Conservation (phyloP, 2,888 invertebrate species). For the Amaurobius ferox region DNA sequence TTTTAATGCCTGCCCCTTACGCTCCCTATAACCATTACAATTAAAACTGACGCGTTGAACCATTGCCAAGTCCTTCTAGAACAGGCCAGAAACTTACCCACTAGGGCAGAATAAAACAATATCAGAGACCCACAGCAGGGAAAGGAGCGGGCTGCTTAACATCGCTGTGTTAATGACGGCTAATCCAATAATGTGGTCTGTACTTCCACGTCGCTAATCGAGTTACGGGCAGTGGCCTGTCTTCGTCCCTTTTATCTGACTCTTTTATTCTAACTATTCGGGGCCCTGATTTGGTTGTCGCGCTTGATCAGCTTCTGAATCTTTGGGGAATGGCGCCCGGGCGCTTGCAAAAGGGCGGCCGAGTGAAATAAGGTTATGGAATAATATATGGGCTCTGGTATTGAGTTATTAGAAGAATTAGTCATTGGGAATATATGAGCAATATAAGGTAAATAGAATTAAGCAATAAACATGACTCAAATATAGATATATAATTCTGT, state of each 20-base stretch:
- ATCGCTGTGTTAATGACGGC: conserved; percentile 67
- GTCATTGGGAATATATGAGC: no score
- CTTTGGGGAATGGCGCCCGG: background rate
- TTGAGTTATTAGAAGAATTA: background rate
- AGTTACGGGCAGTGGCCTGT: conserved; percentile 51
- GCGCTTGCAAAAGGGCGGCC: background rate
- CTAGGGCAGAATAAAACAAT: conserved; percentile 13
- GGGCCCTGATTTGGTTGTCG: conserved; percentile 62
- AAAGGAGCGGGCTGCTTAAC: conserved; percentile 46
- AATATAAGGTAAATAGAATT: no score
- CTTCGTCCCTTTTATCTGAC: conserved; percentile 22
- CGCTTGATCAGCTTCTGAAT: conserved; percentile 30
- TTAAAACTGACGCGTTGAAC: conserved; percentile 9
- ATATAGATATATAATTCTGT: no score
- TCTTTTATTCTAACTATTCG: conserved; percentile 23
- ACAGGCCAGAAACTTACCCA: background rate
- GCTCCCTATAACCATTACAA: background rate
- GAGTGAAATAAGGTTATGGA: conserved; percentile 12
- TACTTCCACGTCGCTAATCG: conserved; percentile 59
- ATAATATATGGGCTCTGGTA: background rate
- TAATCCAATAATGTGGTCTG: conserved; percentile 70
- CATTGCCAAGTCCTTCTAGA: background rate
- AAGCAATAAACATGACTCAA: no score
- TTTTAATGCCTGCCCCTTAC: background rate
- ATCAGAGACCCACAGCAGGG: background rate